Evolutionary conservation across 2,113 vertebrate genomes (phyloP), one percentile per base, ranked within the genome.

Genomic region (Antigone vipio): DNA sequence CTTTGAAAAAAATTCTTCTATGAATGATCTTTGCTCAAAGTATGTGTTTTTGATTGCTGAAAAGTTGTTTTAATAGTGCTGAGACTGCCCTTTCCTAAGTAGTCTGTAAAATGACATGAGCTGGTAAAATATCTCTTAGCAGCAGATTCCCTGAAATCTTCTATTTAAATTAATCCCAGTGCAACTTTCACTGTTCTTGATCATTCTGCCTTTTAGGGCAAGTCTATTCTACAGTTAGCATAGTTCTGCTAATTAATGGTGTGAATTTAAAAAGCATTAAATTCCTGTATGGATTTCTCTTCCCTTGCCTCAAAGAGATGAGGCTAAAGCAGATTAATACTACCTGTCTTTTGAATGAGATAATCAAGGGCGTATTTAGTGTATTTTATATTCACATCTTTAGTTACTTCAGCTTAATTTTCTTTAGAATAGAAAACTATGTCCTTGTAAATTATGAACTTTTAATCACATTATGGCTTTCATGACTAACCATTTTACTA

Each of bases 91-190:
- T 81, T 96, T 94, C 55, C 35, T 85, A 80, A 85, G n/a, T 26
- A 86, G 62, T 76, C 71, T 75, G 82, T 88, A 90, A 93, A 88
- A 88, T 72, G 42, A 86, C 62, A 69, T 52, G 49, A 91, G 22
- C 35, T 90, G 50, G 44, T 85, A 49, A 92, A 93, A n/a, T 72
- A 45, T 23, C 12, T 88, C 59, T 69, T 15, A 75, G 40, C 44
- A 93, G 89, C 47, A 85, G 52, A 95, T 74, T 92, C 35, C 53
- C 62, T 89, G 34, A 90, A 93, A 87, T 78, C 38, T 85, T 87
- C 52, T 68, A 18, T 68, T 94, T 92, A 94, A 95, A 96, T 97
- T 93, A 95, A 94, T 94, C 92, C 94, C 92, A 52, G 22, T 81
- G 92, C 34, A 96, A 68, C 60, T 78, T 92, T 78, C 68, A 67